A percentile compares a stretch with the other conserved stretches of the same genome.
phyloP scores from a whole-genome alignment of 2,113 vertebrate genomes.

The Balaenoptera acutorostrata region DNA sequence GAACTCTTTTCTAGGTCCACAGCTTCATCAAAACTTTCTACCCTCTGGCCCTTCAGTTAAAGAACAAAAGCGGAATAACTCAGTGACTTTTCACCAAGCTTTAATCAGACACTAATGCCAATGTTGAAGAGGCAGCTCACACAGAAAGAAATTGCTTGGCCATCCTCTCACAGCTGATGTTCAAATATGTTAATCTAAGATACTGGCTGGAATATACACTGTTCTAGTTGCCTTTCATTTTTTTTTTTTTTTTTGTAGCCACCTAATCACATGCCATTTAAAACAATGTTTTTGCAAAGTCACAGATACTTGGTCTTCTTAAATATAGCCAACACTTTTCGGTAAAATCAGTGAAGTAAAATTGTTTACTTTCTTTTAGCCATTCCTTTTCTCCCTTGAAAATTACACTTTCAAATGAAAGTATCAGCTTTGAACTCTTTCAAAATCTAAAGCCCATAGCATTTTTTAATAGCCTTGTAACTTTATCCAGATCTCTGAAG shows the following conservation, averaged over 20 bases:
- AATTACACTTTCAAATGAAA: constrained; percentile 46
- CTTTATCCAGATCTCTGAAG: constrained; percentile 45
- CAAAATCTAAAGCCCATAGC: constrained; percentile 33
- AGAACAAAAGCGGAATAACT: neutral
- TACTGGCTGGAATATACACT: neutral
- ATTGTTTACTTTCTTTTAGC: constrained; percentile 36
- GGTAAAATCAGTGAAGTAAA: constrained; percentile 9
- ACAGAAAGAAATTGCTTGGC: neutral
- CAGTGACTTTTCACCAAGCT: neutral
- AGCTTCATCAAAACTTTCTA: neutral
- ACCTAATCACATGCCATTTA: neutral
- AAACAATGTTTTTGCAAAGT: neutral
- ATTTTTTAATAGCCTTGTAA: constrained; percentile 34
- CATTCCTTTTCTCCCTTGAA: neutral
- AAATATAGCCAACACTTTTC: neutral
- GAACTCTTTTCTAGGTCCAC: neutral
- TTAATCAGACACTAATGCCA: neutral
- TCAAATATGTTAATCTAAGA: neutral
- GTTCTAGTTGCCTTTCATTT: neutral
- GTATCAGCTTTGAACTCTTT: constrained; percentile 39
- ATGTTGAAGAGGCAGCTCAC: neutral
- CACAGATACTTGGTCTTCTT: neutral
- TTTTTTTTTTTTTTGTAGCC: neutral
- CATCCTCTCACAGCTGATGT: neutral
- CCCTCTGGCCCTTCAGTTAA: neutral